These are phyloP conservation scores for Serinus canaria DNA, from an alignment of 2,113 vertebrate species.

Conservation along the genomic window DNA sequence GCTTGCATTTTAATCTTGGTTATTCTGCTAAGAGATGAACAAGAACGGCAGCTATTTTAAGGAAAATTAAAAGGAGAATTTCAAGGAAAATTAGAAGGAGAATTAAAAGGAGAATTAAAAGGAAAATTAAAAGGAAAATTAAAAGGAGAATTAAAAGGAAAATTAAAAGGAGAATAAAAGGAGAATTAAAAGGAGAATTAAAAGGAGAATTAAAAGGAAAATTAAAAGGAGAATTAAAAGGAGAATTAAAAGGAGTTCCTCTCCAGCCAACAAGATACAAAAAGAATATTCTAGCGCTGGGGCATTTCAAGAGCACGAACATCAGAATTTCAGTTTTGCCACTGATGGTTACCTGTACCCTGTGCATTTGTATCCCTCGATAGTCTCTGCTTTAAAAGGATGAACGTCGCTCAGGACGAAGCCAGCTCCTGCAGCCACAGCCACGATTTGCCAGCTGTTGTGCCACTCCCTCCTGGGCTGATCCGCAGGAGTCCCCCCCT, in stretches of 20 bases:
- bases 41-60: background rate
- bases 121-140: background rate
- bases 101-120: background rate
- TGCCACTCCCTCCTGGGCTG: conserved; percentile 89
- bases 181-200: no score
- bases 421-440: conserved; percentile 87
- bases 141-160: background rate
- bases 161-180: background rate
- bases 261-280: background rate
- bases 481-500: conserved; percentile 92
- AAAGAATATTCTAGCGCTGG: background rate
- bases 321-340: background rate
- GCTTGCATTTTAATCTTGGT: background rate
- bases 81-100: background rate
- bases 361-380: conserved; percentile 85
- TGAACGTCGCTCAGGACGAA: conserved; percentile 82
- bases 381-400: conserved; percentile 76
- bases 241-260: background rate
- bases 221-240: background rate
- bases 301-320: background rate
- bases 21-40: background rate
- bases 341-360: conserved; percentile 86
- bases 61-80: background rate
- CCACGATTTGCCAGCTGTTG: conserved; percentile 95
- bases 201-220: background rate